Conservation (phyloP, 2,797 vertebrate genomes). For the Karalla daura region DNA sequence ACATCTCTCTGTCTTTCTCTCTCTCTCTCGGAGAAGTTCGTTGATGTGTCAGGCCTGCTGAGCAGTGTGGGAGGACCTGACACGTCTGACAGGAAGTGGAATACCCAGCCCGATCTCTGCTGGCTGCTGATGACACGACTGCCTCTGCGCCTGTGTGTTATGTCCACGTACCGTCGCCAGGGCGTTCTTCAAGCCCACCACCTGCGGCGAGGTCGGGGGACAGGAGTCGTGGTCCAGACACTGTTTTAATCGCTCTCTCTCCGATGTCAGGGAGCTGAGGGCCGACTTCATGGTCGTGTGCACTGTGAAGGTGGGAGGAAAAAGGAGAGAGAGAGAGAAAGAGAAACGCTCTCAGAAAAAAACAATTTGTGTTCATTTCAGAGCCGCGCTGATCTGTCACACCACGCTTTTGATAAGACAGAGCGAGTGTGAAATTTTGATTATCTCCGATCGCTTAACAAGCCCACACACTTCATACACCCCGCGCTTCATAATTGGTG, state of each 20-base stretch:
- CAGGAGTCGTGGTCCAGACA: slow-evolving; percentile 87
- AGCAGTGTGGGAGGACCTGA: slow-evolving; percentile 51
- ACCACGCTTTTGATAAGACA: not conserved
- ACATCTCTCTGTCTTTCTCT: slow-evolving; percentile 32
- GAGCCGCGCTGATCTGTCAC: not conserved
- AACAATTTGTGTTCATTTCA: slow-evolving; percentile 1
- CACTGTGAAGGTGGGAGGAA: slow-evolving; percentile 81
- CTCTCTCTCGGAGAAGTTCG: slow-evolving; percentile 48
- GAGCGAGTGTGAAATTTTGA: slow-evolving; percentile 4
- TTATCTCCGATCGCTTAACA: not conserved
- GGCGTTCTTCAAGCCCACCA: slow-evolving; percentile 90
- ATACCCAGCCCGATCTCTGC: slow-evolving; percentile 7
- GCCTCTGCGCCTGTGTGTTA: slow-evolving; percentile 15
- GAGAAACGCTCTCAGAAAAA: not conserved
- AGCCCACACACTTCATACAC: not conserved
- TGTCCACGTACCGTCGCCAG: slow-evolving; percentile 88
- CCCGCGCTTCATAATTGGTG: slow-evolving; percentile 4
- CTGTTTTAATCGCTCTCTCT: slow-evolving; percentile 91
- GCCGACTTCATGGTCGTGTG: slow-evolving; percentile 92
- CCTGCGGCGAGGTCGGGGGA: slow-evolving; percentile 89
- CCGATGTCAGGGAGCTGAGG: slow-evolving; percentile 88
- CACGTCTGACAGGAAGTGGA: slow-evolving; percentile 16
- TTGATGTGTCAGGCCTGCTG: slow-evolving; percentile 46
- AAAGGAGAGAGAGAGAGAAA: slow-evolving; percentile 17
- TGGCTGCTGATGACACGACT: slow-evolving; percentile 2